Conservation (phyloP, 2,888 invertebrate species). For the Morpho achilles region DNA sequence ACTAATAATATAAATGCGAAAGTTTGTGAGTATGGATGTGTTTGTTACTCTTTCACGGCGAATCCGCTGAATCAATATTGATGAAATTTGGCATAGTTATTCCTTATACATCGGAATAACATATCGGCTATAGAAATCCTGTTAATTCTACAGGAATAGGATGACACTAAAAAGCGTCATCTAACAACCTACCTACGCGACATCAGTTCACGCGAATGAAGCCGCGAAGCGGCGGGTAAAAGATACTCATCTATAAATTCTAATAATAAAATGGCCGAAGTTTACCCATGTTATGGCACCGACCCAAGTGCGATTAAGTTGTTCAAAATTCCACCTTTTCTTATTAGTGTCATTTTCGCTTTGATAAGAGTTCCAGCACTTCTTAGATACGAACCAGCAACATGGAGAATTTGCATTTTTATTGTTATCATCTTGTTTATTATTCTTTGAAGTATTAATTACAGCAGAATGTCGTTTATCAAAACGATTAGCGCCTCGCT, state of each 20-base stretch:
- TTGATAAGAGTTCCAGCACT: conserved; percentile 44
- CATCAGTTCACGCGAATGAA: no score
- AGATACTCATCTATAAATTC: not conserved
- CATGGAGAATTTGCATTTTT: conserved; percentile 41
- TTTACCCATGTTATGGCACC: conserved; percentile 77
- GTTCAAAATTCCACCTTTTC: conserved; percentile 63
- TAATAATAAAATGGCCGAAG: conserved; percentile 15
- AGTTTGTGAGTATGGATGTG: no score
- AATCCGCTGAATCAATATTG: no score
- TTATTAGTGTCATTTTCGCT: conserved; percentile 53
- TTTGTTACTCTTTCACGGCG: no score
- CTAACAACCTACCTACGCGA: no score
- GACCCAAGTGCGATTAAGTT: conserved; percentile 65
- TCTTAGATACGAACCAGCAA: conserved; percentile 48
- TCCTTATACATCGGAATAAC: no score
- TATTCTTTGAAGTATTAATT: conserved; percentile 46
- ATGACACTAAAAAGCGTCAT: no score
- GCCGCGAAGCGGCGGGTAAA: no score
- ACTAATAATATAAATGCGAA: no score
- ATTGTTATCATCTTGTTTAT: conserved; percentile 45
- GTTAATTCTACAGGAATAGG: no score
- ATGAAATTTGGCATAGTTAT: no score
- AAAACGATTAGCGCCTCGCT: conserved; percentile 68
- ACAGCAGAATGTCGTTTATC: conserved; percentile 66
- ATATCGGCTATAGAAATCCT: no score